Conservation (phyloP, 35 echinoderm and acorn worm species). For the Amphiura filiformis region DNA sequence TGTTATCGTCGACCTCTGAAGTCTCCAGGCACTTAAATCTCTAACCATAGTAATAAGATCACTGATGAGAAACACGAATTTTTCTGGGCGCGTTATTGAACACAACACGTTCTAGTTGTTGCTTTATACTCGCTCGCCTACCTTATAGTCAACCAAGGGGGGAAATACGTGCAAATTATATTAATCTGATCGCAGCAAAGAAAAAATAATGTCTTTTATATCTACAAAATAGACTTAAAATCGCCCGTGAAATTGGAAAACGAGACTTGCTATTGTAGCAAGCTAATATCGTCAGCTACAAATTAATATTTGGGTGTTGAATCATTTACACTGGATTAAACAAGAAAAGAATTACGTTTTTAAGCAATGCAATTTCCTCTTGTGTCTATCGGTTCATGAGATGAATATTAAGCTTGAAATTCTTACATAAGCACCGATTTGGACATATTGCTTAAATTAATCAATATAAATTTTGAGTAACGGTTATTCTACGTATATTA, state of each 20-base stretch:
- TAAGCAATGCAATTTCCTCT: slow-evolving; percentile 8
- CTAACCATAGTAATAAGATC: slow-evolving; percentile 2
- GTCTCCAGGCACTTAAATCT: slow-evolving; percentile 3
- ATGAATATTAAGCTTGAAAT: background rate
- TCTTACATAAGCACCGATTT: background rate
- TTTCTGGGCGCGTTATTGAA: slow-evolving; percentile 1
- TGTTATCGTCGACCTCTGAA: background rate
- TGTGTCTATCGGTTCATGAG: background rate
- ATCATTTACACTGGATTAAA: background rate
- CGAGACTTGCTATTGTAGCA: background rate
- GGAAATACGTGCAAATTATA: slow-evolving; percentile 15
- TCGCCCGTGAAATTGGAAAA: slow-evolving; percentile 3
- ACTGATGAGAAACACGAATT: slow-evolving; percentile 14
- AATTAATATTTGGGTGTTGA: slow-evolving; percentile 1
- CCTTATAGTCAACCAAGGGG: slow-evolving; percentile 13
- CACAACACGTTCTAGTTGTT: slow-evolving; percentile 2
- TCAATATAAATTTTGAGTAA: no score
- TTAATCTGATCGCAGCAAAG: background rate
- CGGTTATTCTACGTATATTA: no score
- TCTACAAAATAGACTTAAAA: background rate
- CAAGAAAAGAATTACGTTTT: background rate
- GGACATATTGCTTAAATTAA: slow-evolving; percentile 11
- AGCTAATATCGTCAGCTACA: slow-evolving; percentile 1
- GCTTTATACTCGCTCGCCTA: slow-evolving; percentile 4
- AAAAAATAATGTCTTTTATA: no score